Base-by-base conservation (phyloP, 2,113 vertebrate species). In the Heptranchias perlo region DNA sequence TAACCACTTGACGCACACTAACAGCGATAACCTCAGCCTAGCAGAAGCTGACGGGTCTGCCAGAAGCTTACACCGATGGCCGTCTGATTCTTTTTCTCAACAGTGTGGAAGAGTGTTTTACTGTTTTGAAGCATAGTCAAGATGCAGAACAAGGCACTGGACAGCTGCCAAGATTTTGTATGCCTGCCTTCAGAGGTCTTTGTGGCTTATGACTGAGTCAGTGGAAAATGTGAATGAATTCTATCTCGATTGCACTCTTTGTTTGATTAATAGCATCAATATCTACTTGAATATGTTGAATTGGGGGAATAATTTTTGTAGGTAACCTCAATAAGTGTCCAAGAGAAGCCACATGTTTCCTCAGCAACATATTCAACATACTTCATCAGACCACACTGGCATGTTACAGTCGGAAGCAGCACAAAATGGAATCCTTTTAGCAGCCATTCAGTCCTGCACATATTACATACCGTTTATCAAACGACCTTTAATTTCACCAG, bases 171-270 rank as follows among this genome's bases (percentile, higher is more conserved):
- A 76, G 49, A 69, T 87, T 49, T 65, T 78, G 54, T 96, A 69
- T 64, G 82, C 94, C 96, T 95, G 86, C 96, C 78, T 76, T 44
- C 52, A 58, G 73, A 86, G 95, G 39, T 86, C 96, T 97, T 96
- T 96, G 94, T 96, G 96, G 93, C 96, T 97, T 96, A 89, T 95
- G 94, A 96, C 96, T 97, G 97, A 97, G 97, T 97, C 96, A 96
- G 96, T 97, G 97, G 97, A 97, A 97, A 97, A 97, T 97, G 97
- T 98, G 97, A 98, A 98, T 98, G 97, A 97, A 97, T 64, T 95
- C 44, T 31, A 73, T 95, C 82, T 86, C 25, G n/a, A 39, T 28
- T 3, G 39, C 93, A 47, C 58, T 94, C 93, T 95, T n/a, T 95
- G 47, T 95, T 67, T 95, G 47, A 52, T 52, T 73, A 95, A 69